Conservation (phyloP, 2,797 vertebrate species). For the Pipistrellus pipistrellus region DNA sequence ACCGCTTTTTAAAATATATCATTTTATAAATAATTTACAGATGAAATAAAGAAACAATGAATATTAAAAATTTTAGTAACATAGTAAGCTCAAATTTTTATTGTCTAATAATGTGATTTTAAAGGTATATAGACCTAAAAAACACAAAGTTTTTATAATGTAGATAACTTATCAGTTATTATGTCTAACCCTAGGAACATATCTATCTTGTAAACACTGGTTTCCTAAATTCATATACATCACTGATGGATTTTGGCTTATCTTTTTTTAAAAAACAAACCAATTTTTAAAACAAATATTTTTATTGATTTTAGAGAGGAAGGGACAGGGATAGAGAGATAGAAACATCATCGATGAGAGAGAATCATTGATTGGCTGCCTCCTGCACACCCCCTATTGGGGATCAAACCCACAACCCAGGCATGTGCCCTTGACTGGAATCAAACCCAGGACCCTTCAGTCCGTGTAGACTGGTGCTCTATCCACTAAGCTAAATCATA, state of each 20-base stretch:
- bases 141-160: background rate
- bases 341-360: too few species aligned
- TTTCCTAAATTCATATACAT: slow-evolving; percentile 51
- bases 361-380: too few species aligned
- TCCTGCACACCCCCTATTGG: too few species aligned
- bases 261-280: background rate
- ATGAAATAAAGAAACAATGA: slow-evolving; percentile 14
- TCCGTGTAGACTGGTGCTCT: background rate
- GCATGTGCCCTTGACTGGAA: too few species aligned
- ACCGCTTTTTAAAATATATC: background rate
- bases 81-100: slow-evolving; percentile 13
- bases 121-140: background rate
- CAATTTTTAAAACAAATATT: background rate
- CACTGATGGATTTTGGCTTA: background rate
- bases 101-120: slow-evolving; percentile 12
- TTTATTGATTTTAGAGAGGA: too few species aligned
- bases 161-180: slow-evolving; percentile 6
- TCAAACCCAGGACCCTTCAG: too few species aligned
- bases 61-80: background rate
- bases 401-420: too few species aligned
- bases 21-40: slow-evolving; percentile 32
- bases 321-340: too few species aligned
- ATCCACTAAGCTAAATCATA: background rate
- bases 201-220: background rate
- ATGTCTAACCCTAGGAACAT: background rate